These are phyloP conservation scores for Caenorhabditis panamensis DNA, from an alignment of 2,888 invertebrate species.

Conservation along the genomic window DNA sequence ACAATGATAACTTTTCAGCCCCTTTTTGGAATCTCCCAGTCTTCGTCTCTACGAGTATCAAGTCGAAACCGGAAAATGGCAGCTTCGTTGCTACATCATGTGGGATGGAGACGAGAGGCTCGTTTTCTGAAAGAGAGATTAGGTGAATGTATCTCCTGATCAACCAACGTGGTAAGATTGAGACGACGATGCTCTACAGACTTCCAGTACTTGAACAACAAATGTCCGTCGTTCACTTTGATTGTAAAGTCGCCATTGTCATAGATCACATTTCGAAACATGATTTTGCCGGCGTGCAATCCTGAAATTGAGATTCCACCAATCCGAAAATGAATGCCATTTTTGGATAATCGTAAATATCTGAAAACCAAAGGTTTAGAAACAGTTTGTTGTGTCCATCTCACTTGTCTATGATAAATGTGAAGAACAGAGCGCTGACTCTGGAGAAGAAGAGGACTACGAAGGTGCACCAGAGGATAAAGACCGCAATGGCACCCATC, in stretches of 20 bases:
- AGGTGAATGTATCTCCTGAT: too few species aligned
- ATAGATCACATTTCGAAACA: slow-evolving; percentile 93
- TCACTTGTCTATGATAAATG: slow-evolving; percentile 72
- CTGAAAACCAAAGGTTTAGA: too few species aligned
- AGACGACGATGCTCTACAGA: slow-evolving; percentile 85
- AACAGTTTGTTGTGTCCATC: too few species aligned
- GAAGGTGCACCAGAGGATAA: slow-evolving; percentile 74
- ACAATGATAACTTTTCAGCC: slow-evolving; percentile 25
- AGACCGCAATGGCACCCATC: slow-evolving; percentile 62
- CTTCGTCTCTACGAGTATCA: slow-evolving; percentile 75
- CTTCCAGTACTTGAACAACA: slow-evolving; percentile 98
- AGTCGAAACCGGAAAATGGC: slow-evolving; percentile 64
- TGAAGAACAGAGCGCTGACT: slow-evolving; percentile 68
- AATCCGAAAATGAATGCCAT: slow-evolving; percentile 68
- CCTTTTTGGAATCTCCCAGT: neutral
- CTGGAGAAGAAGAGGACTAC: slow-evolving; percentile 74
- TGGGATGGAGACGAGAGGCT: slow-evolving; percentile 86
- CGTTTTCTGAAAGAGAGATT: slow-evolving; percentile 84
- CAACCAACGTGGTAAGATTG: slow-evolving; percentile 59
- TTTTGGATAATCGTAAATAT: slow-evolving; percentile 65
- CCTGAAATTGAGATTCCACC: slow-evolving; percentile 93
- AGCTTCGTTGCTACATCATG: slow-evolving; percentile 70
- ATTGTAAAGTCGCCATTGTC: slow-evolving; percentile 94
- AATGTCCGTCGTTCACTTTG: slow-evolving; percentile 95
- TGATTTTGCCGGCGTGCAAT: slow-evolving; percentile 96